Percentiles rank a stretch among this genome's conserved stretches.
Conservation (phyloP, 64 coral and sea anemone species). For the Actinia equina region DNA sequence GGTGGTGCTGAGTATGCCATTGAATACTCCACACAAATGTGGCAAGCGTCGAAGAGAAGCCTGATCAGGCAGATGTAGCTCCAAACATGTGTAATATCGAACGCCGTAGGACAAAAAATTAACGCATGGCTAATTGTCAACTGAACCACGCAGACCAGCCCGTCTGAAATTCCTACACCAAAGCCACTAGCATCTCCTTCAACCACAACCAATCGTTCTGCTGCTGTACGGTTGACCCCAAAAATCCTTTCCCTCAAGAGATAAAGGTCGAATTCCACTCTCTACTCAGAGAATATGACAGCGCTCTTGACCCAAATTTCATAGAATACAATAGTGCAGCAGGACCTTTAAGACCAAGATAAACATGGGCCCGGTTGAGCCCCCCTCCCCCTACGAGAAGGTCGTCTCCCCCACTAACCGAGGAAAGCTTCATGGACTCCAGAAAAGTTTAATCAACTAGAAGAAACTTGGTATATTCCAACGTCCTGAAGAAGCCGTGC, state of each 20-base stretch:
- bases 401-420: no score
- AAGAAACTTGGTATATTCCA: no score
- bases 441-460: no score
- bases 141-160: conserved; percentile 16
- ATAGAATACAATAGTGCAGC: conserved; percentile 19
- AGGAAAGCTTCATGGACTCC: no score
- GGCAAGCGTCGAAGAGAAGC: not conserved
- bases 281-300: conserved; percentile 30
- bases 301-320: conserved; percentile 29
- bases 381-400: no score
- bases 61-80: conserved; percentile 13
- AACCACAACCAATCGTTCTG: conserved; percentile 27
- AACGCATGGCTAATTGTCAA: conserved; percentile 8
- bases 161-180: not conserved
- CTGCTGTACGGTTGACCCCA: conserved; percentile 20
- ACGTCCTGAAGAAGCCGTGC: no score
- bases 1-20: not conserved
- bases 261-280: conserved; percentile 38
- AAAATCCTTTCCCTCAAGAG: conserved; percentile 10
- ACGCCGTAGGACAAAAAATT: not conserved
- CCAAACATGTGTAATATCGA: conserved; percentile 2
- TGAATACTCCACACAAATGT: not conserved
- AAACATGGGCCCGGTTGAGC: no score
- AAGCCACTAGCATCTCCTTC: not conserved
- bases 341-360: no score